Evolutionary conservation across 2,888 invertebrate genomes (phyloP).

Genomic region (Spisula subtruncata): DNA sequence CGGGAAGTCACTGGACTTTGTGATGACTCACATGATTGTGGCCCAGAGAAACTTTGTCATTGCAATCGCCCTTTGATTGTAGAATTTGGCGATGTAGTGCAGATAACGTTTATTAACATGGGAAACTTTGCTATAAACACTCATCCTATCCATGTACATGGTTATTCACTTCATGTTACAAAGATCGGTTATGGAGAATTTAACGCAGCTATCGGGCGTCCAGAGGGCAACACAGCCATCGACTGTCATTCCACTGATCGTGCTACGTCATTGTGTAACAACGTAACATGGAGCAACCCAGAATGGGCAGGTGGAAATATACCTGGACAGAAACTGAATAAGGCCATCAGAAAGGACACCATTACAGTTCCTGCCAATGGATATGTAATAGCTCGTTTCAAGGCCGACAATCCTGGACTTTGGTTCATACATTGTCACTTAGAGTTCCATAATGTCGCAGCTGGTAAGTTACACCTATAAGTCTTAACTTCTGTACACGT

Average conservation of each 20-base stretch:
- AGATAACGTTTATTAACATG: conserved; percentile 41
- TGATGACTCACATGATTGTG: conserved; percentile 33
- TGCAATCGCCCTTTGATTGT: conserved; percentile 42
- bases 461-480: background rate
- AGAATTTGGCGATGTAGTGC: conserved; percentile 53
- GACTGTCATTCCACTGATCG: conserved; percentile 22
- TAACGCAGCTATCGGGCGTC: background rate
- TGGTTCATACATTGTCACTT: conserved; percentile 83
- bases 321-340: conserved; percentile 18
- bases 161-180: conserved; percentile 50
- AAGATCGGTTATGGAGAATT: conserved; percentile 46
- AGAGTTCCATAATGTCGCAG: background rate
- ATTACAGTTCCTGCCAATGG: conserved; percentile 81
- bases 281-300: conserved; percentile 33
- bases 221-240: conserved; percentile 19
- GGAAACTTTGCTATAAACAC: conserved; percentile 6
- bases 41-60: conserved; percentile 41
- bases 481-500: too few relatives aligned
- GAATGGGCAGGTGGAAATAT: conserved; percentile 47
- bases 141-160: conserved; percentile 59
- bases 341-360: conserved; percentile 70
- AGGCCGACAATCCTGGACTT: conserved; percentile 82
- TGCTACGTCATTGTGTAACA: conserved; percentile 41
- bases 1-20: conserved; percentile 37
- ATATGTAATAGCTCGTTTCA: conserved; percentile 81